These are phyloP conservation scores for Meloidogyne floridensis DNA, from an alignment of 1,140 invertebrate genomes.

Conservation along the genomic window DNA sequence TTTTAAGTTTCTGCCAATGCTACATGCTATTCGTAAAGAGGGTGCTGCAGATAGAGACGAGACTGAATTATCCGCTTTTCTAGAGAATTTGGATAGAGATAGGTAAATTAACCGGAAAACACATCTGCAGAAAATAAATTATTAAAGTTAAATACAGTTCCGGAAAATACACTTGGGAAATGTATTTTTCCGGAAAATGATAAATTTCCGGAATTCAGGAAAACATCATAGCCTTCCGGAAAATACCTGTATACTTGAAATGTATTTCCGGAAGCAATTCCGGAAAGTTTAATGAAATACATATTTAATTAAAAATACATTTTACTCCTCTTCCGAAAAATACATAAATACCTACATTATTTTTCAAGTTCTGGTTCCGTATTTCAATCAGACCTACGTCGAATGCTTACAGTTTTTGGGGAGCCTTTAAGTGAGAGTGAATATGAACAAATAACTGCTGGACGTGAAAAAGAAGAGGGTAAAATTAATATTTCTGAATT, in stretches of 20 bases:
- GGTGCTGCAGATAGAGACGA: slow-evolving; percentile 17
- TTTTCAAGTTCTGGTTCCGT: slow-evolving; percentile 17
- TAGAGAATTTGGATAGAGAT: slow-evolving; percentile 29
- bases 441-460: slow-evolving; percentile 17
- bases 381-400: slow-evolving; percentile 15
- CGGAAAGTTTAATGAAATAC: no score
- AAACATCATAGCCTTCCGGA: no score
- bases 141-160: no score
- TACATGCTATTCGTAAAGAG: slow-evolving; percentile 13
- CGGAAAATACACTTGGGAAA: no score
- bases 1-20: slow-evolving; percentile 14
- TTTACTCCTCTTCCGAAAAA: no score
- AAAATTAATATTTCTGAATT: slow-evolving; percentile 20
- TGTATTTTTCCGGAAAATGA: no score
- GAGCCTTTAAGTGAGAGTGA: slow-evolving; percentile 26
- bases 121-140: no score
- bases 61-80: slow-evolving; percentile 17
- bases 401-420: slow-evolving; percentile 19
- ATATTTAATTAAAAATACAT: no score
- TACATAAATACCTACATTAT: no score
- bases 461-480: slow-evolving; percentile 15
- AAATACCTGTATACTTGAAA: no score
- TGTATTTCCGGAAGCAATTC: no score
- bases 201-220: no score
- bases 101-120: neutral